Base-by-base conservation (phyloP, 2,797 vertebrate species). In the Kryptopterus vitreolus region DNA sequence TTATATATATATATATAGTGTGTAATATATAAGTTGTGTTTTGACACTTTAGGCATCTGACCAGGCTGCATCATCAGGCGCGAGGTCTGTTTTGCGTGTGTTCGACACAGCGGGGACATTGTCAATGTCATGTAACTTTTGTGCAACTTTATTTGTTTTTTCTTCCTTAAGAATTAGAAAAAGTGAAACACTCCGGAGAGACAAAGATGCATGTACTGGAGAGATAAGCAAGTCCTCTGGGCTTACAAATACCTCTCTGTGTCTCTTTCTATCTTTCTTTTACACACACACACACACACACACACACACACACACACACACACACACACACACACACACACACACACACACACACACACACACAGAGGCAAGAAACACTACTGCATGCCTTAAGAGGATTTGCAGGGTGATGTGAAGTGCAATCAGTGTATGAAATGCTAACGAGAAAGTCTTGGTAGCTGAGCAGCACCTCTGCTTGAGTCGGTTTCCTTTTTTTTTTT, bases 311-410 rank as follows among this genome's bases (percentile, higher is more conserved):
- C 78, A 82, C 83, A 82, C 48, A 52, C 83, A 53, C 46, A 38
- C 53, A 76, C 75, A 77, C 73, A 61, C 81, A 77, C 78, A 69
- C 77, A 78, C 69, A 71, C 75, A 80, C 66, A 72, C 75, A 82
- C 83, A 82, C 53, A 43, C 83, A 57, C 73, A 77, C 46, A 82
- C 53, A 38, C 83, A 57, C 73, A 78, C 48, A 77, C 80, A 77
- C 66, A 82, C 59, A 71, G 52, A 77, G 52, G 52, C 76, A 78
- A 92, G 92, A 93, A 94, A 94, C 92, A 93, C 93, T 94, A 94
- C 93, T 92, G 93, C 92, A 91, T 94, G 92, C 92, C 92, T 94
- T 94, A 94, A 94, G 93, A 94, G 93, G 93, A 94, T 94, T 94
- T 94, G 92, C 92, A 92, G 93, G 92, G 72, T 92, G 92, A 93